Percentiles rank a stretch among this genome's conserved stretches.
phyloP scores from a whole-genome alignment of 2,113 vertebrate species.

The Melanotaenia duboulayi region DNA sequence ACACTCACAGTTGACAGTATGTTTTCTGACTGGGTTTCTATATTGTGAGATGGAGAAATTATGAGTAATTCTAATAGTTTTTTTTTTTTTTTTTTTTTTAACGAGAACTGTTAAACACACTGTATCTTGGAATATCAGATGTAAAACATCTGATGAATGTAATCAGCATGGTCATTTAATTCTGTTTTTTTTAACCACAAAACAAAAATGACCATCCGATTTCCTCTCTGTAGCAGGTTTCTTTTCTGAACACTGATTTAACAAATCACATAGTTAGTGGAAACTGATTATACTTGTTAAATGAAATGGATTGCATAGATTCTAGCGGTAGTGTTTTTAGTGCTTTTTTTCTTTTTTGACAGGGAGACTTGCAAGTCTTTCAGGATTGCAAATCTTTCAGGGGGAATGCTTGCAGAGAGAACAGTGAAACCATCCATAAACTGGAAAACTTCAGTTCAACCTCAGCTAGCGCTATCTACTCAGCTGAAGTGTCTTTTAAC shows the following conservation, averaged over 20 bases:
- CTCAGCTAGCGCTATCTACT: slow-evolving; percentile 1
- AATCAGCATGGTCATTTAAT: slow-evolving; percentile 39
- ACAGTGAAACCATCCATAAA: slow-evolving; percentile 27
- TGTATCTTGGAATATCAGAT: too few relatives aligned
- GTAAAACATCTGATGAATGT: neutral
- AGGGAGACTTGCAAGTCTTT: neutral
- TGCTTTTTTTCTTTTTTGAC: slow-evolving; percentile 22
- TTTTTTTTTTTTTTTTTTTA: too few relatives aligned
- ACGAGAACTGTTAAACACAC: too few relatives aligned
- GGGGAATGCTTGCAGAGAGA: slow-evolving; percentile 10
- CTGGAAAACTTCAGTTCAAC: slow-evolving; percentile 17
- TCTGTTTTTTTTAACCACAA: slow-evolving; percentile 4
- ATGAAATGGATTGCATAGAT: slow-evolving; percentile 26
- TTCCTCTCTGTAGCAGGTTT: slow-evolving; percentile 12
- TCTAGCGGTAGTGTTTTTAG: slow-evolving; percentile 7
- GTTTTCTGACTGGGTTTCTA: slow-evolving; percentile 28
- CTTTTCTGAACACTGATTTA: slow-evolving; percentile 20
- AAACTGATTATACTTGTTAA: slow-evolving; percentile 31
- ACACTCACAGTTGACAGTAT: too few relatives aligned
- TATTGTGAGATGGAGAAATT: neutral
- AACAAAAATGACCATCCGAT: slow-evolving; percentile 16
- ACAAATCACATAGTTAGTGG: slow-evolving; percentile 40
- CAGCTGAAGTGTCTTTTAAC: slow-evolving; percentile 19
- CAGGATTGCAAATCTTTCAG: slow-evolving; percentile 1
- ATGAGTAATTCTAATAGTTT: too few relatives aligned